Evolutionary conservation across 2,888 invertebrate genomes (phyloP).

Genomic region (Ligdia adustata): DNA sequence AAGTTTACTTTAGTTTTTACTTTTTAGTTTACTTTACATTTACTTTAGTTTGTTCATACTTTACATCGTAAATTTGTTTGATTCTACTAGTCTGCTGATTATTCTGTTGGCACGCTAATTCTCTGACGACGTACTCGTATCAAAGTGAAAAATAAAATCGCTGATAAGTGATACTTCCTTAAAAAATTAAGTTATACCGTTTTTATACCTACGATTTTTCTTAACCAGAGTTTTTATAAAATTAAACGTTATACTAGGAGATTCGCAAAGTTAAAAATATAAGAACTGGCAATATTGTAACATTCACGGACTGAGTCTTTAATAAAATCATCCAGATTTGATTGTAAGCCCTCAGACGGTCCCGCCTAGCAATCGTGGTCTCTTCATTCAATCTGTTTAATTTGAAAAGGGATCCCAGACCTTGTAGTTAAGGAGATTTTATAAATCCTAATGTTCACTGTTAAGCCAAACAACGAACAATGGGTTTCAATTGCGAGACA

Average conservation of each 20-base stretch:
- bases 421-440: neutral
- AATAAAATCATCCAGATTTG: neutral
- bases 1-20: too few species aligned
- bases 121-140: too few species aligned
- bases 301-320: neutral
- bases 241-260: too few species aligned
- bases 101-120: too few species aligned
- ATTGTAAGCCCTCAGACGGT: neutral
- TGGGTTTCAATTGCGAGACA: neutral
- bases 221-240: neutral
- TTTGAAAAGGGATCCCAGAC: neutral
- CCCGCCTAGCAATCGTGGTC: neutral
- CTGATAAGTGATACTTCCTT: too few species aligned
- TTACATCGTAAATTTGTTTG: too few species aligned
- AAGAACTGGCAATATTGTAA: too few species aligned
- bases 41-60: too few species aligned
- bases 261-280: too few species aligned
- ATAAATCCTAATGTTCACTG: constrained; percentile 8
- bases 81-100: too few species aligned
- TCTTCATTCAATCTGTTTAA: constrained; percentile 9
- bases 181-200: neutral
- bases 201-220: neutral
- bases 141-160: too few species aligned
- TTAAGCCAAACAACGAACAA: neutral
- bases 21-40: too few species aligned